Evolutionary conservation across 2,797 vertebrate species (phyloP), one percentile per base, ranked within the genome.

Genomic region (Setipinna tenuifilis): DNA sequence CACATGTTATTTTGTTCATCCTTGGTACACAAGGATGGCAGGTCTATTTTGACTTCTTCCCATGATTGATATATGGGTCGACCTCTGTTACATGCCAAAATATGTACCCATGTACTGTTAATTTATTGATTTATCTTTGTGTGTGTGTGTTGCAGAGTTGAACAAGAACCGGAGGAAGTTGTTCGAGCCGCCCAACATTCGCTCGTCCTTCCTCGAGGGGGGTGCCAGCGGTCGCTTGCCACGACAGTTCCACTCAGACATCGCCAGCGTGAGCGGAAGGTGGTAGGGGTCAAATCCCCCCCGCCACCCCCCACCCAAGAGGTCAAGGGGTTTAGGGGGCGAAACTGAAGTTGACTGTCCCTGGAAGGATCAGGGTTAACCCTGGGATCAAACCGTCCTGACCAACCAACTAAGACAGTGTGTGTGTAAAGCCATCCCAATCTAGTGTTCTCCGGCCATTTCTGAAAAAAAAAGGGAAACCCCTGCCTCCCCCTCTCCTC

Each of bases 151-250:
- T 41, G 2, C 85, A 97, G 97, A 97, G 86, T 93, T 97, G 89
- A 97, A 97, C 89, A 97, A 97, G 93, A 97, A 96, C 93, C 93
- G 96, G 87, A 95, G 96, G 61, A 97, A 97, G 89, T 95, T 97
- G 57, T 97, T 97, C 88, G 96, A 97, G 90, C 94, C 96, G 0
- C 93, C 96, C 0, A 97, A 93, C 88, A 92, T 96, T 16, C 96
- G 96, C 23, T 94, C 96, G 87, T 95, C 96, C 0, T 97, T 97
- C 91, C 93, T 97, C 91, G 97, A 97, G 90, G 97, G 97, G 0
- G 97, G 97, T n/a, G 97, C 96, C 5, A 97, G 97, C 0, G 97
- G 97, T 23, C 93, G 97, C 35, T 94, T 97, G 62, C 95, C 97
- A 0, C 96, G 96, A 31, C 97, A 97, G 90, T 97, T 96, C 88